phyloP scores from a whole-genome alignment of 2,888 invertebrate species.

The Brenthis daphne region DNA sequence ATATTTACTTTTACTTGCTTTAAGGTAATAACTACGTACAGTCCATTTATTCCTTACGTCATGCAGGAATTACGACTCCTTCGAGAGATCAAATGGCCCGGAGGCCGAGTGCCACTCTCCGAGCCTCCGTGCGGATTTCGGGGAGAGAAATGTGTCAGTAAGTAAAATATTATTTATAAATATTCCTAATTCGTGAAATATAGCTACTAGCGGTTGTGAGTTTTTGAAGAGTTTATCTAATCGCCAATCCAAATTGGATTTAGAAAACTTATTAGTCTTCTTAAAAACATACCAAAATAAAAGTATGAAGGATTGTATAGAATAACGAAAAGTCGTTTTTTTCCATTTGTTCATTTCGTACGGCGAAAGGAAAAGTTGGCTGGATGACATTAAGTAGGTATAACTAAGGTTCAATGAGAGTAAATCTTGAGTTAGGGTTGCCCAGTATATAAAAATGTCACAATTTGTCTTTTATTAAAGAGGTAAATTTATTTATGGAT shows the following conservation, averaged over 20 bases:
- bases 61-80: constrained; percentile 88
- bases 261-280: no score
- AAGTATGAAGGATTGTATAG: constrained; percentile 30
- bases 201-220: background rate
- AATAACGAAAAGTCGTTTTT: constrained; percentile 51
- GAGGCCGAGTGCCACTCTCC: constrained; percentile 88
- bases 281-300: no score
- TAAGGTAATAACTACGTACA: background rate
- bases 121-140: constrained; percentile 95
- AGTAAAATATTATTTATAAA: constrained; percentile 63
- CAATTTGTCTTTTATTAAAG: background rate
- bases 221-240: no score
- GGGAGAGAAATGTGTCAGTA: constrained; percentile 94
- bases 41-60: constrained; percentile 18
- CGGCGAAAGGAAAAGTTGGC: constrained; percentile 60
- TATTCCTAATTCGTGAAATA: constrained; percentile 41
- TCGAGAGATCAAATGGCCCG: constrained; percentile 89
- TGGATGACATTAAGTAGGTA: constrained; percentile 61
- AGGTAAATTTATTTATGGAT: background rate
- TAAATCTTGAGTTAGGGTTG: constrained; percentile 3
- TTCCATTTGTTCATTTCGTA: constrained; percentile 52
- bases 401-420: constrained; percentile 53
- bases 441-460: background rate
- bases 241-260: no score
- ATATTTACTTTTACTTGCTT: constrained; percentile 8